Percentiles rank a stretch among this genome's conserved stretches.
phyloP scores from a whole-genome alignment of 1,140 invertebrate genomes.

The Cepaea nemoralis region DNA sequence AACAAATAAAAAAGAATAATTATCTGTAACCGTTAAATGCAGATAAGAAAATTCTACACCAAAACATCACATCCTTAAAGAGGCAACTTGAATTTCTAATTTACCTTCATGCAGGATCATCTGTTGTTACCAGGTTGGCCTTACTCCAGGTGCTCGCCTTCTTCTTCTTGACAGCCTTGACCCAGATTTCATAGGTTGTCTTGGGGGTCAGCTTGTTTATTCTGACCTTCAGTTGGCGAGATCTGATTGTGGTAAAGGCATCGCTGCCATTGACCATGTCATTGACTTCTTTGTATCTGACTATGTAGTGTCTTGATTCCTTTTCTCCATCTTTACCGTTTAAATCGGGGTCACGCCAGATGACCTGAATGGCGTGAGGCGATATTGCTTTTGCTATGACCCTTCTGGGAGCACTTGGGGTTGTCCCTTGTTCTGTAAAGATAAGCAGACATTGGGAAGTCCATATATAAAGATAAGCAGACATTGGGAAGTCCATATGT shows the following conservation, averaged over 20 bases:
- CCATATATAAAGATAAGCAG: no score
- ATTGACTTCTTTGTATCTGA: conserved; percentile 30
- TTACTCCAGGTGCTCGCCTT: conserved; percentile 32
- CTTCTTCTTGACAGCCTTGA: conserved; percentile 27
- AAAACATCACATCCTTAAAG: no score
- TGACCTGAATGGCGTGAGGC: conserved; percentile 28
- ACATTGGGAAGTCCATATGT: no score
- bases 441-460: neutral
- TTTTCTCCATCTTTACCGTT: neutral
- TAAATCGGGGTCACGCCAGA: conserved; percentile 32
- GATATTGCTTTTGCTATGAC: conserved; percentile 28
- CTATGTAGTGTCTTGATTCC: conserved; percentile 32
- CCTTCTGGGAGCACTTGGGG: conserved; percentile 28
- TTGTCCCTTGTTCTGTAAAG: neutral
- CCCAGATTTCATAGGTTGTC: conserved; percentile 31
- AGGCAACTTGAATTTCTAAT: no score
- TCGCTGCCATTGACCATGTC: neutral
- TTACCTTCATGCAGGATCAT: conserved; percentile 3
- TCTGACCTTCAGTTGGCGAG: neutral
- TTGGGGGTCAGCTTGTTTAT: conserved; percentile 29
- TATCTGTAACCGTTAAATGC: no score
- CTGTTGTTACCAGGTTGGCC: conserved; percentile 8
- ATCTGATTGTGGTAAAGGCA: conserved; percentile 16
- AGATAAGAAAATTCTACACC: no score
- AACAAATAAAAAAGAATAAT: no score